A percentile compares a stretch with the other conserved stretches of the same genome.
Evolutionary conservation across 35 echinoderm and acorn worm species (phyloP).

Genomic region (Amphiura filiformis): DNA sequence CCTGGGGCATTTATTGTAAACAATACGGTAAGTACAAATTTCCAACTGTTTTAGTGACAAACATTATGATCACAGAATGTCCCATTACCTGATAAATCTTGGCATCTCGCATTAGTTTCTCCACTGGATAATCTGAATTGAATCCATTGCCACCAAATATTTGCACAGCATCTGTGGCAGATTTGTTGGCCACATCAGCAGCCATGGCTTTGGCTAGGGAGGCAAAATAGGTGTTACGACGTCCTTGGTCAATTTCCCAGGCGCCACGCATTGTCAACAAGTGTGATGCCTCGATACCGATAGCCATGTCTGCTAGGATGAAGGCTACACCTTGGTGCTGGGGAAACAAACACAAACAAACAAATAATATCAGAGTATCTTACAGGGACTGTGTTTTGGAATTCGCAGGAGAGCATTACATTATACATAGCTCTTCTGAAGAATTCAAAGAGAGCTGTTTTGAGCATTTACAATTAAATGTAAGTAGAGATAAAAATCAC

Average conservation of each 20-base stretch:
- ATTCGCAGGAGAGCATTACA: too few species aligned
- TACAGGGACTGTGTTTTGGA: too few species aligned
- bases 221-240: constrained; percentile 87
- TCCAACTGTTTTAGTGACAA: too few species aligned
- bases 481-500: too few species aligned
- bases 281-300: constrained; percentile 75
- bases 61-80: too few species aligned
- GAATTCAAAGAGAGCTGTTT: too few species aligned
- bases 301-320: constrained; percentile 95
- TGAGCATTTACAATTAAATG: too few species aligned
- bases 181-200: constrained; percentile 90
- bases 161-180: constrained; percentile 86
- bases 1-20: too few species aligned
- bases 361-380: too few species aligned
- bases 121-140: constrained; percentile 94
- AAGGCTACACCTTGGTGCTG: constrained; percentile 93
- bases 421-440: too few species aligned
- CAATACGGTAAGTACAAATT: too few species aligned
- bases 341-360: too few species aligned
- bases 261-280: constrained; percentile 71
- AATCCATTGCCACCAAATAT: constrained; percentile 94
- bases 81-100: constrained; percentile 94
- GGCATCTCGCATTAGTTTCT: constrained; percentile 98
- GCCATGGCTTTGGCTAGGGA: constrained; percentile 88
- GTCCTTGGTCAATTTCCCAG: constrained; percentile 89